Percentiles rank a stretch among this genome's conserved stretches.
phyloP scores from a whole-genome alignment of 2,888 invertebrate genomes.

The Nysson spinosus region DNA sequence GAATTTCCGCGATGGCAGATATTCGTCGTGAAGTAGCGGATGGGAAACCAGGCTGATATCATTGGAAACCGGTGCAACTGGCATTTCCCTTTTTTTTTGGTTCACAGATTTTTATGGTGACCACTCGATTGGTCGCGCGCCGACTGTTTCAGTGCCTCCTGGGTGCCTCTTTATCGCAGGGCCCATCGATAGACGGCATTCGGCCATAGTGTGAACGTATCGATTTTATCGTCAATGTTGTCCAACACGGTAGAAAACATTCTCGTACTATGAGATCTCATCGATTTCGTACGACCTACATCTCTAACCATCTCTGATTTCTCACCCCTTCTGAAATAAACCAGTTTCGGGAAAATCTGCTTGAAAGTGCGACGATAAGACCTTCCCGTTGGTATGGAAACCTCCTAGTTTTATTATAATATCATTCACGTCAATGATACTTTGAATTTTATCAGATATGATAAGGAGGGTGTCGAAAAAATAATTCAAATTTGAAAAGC shows the following conservation, averaged over 20 bases:
- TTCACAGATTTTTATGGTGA: conserved; percentile 47
- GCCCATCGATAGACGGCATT: conserved; percentile 16
- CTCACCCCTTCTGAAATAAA: too few species aligned
- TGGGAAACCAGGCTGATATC: background rate
- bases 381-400: too few species aligned
- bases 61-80: conserved; percentile 11
- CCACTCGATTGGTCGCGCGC: conserved; percentile 47
- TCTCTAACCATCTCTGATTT: background rate
- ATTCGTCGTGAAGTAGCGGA: conserved; percentile 31
- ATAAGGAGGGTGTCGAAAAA: too few species aligned
- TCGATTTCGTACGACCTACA: background rate
- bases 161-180: conserved; percentile 28
- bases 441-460: too few species aligned
- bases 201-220: conserved; percentile 38
- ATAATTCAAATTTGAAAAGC: too few species aligned
- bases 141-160: conserved; percentile 33
- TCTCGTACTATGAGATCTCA: conserved; percentile 4
- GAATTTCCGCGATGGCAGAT: conserved; percentile 46
- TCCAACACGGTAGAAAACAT: conserved; percentile 29
- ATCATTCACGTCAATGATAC: too few species aligned
- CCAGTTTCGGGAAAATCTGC: too few species aligned
- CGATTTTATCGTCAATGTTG: conserved; percentile 40
- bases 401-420: too few species aligned
- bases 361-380: too few species aligned
- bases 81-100: conserved; percentile 21